phyloP scores from a whole-genome alignment of 2,888 invertebrate genomes.

The Mamestra brassicae region DNA sequence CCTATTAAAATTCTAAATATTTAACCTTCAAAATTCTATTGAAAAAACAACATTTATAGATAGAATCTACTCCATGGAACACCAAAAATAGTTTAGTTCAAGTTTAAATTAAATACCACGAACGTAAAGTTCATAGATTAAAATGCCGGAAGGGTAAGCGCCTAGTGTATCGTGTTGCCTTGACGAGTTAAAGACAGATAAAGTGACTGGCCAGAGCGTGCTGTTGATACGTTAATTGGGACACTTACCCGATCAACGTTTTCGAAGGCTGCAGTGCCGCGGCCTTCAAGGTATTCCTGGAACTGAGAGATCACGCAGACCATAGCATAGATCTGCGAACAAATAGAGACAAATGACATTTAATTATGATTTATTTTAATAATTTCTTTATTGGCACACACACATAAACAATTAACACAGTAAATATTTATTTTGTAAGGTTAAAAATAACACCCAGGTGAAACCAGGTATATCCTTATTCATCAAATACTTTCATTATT shows the following conservation, averaged over 20 bases:
- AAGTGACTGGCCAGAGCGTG: neutral
- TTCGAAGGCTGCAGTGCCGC: slow-evolving; percentile 93
- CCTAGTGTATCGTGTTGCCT: neutral
- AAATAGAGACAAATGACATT: neutral
- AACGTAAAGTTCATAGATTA: neutral
- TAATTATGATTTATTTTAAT: too few relatives aligned
- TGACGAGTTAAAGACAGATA: neutral
- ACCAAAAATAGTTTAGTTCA: neutral
- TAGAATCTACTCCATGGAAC: too few relatives aligned
- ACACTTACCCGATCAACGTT: slow-evolving; percentile 86
- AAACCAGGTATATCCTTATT: neutral
- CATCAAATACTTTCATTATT: neutral
- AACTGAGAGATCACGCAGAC: slow-evolving; percentile 97
- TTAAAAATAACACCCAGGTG: too few relatives aligned
- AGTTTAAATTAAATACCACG: neutral
- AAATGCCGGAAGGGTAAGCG: neutral
- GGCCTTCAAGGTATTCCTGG: slow-evolving; percentile 94
- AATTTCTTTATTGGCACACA: too few relatives aligned
- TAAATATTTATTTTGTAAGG: too few relatives aligned
- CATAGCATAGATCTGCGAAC: slow-evolving; percentile 93
- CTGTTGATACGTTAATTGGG: neutral
- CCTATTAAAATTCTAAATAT: too few relatives aligned
- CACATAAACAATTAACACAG: too few relatives aligned
- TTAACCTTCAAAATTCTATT: too few relatives aligned
- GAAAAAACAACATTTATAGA: too few relatives aligned